phyloP scores from a whole-genome alignment of 2,888 invertebrate species.

The Uropetala carovei region DNA sequence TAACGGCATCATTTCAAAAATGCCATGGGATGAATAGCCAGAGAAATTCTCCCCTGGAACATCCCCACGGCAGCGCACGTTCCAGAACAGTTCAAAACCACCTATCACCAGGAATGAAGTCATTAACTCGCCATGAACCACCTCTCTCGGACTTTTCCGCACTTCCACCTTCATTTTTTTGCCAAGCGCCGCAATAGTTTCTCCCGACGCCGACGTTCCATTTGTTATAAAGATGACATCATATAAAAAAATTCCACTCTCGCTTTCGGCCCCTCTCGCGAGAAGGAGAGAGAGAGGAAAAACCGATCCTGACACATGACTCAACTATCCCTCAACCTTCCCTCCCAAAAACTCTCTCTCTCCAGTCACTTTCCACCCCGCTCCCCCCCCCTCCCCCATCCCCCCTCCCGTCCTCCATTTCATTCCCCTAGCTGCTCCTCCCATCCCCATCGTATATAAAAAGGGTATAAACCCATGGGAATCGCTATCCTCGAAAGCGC shows the following conservation, averaged over 20 bases:
- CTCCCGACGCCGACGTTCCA: constrained; percentile 14
- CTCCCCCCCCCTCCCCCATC: no score
- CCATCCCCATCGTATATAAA: background rate
- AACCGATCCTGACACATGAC: constrained; percentile 1
- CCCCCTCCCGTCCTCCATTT: no score
- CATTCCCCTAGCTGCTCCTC: no score
- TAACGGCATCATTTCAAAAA: no score
- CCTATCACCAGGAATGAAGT: background rate
- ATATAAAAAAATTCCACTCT: background rate
- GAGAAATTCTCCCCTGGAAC: no score
- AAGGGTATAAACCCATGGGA: constrained; percentile 22
- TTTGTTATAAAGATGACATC: constrained; percentile 32
- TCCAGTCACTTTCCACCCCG: no score
- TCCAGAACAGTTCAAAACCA: background rate
- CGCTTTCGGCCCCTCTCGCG: background rate
- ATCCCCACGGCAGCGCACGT: no score
- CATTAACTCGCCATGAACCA: constrained; percentile 13
- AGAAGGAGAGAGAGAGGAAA: background rate
- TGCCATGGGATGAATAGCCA: no score
- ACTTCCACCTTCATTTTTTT: background rate
- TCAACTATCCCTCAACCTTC: background rate
- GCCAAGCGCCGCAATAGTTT: constrained; percentile 4
- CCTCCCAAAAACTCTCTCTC: no score
- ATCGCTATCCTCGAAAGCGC: background rate
- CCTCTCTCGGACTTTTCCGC: background rate